Base-by-base conservation (phyloP, 2,797 vertebrate species). In the Melanotaenia boesemani region DNA sequence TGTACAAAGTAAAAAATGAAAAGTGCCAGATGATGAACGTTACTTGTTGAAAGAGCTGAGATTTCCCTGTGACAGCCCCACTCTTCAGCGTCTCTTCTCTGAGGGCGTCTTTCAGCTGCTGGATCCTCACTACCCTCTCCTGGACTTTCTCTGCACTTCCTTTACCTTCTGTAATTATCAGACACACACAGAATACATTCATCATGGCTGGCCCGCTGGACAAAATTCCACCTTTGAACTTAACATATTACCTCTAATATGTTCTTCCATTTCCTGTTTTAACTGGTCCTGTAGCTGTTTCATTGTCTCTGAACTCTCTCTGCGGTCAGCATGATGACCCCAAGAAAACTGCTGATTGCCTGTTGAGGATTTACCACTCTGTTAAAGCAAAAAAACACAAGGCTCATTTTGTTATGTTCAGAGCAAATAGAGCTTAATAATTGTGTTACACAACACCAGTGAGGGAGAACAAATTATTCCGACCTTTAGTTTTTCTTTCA, bases 261-360 rank as follows among this genome's bases (percentile, higher is more conserved):
- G 94, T 64, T 87, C 89, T 39, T 94, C 90, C 84, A 94, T 93
- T 81, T 95, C 92, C 52, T 86, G 83, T 82, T 83, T 94, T 67
- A 96, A 86, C 77, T 89, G 90, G 1, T 91, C 82, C 58, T 93
- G 88, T 60, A 95, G 76, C 65, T 70, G 18, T 76, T 76, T 86
- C 64, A 84, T 58, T 24, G 68, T 84, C 46, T 91, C 87, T 41
- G 80, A 61, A 1, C 4, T 57, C 62, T 72, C 76, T 63, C 48
- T 77, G 4, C 8, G 22, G 44, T 83, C 70, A 9, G 46, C 11
- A 68, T 63, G 77, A 77, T 52, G 59, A 20, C 77, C 75, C 61
- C 71, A 76, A 67, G 50, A 72, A 74, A 48, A 22, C 50, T n/a
- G 63, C 39, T 39, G 15, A 26, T 59, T 73, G 39, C 18, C 67